phyloP scores from a whole-genome alignment of 2,888 invertebrate genomes.

The Acanthoscelides obtectus region DNA sequence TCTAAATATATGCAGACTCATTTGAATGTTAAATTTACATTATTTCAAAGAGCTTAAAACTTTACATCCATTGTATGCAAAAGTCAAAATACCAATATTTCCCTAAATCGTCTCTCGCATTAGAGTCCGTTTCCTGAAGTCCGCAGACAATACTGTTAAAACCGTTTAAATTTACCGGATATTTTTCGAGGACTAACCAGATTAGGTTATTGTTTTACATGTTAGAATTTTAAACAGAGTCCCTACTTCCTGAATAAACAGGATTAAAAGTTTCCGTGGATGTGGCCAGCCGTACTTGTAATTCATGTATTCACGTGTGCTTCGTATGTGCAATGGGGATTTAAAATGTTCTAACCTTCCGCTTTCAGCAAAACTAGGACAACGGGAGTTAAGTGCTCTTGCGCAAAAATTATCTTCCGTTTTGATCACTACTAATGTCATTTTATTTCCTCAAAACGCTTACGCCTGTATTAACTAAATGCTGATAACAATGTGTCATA shows the following conservation, averaged over 20 bases:
- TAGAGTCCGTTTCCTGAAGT: neutral
- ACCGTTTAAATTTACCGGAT: neutral
- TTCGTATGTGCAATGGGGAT: neutral
- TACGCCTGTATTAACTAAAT: no score
- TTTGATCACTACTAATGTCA: no score
- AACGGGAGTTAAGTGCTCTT: no score
- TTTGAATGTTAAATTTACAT: neutral
- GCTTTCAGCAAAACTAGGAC: neutral
- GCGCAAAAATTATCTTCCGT: no score
- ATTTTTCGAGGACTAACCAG: slow-evolving; percentile 26
- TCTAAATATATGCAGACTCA: neutral
- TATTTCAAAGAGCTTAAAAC: neutral
- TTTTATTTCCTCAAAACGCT: no score
- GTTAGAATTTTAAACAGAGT: slow-evolving; percentile 7
- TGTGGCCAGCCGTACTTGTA: neutral
- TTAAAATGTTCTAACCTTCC: neutral
- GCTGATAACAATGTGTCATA: no score
- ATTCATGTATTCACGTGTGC: neutral
- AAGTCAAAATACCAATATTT: neutral
- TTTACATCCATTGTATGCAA: neutral
- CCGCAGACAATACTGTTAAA: neutral
- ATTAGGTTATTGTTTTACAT: slow-evolving; percentile 27
- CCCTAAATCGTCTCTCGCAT: neutral
- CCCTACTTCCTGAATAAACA: neutral
- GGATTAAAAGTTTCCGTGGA: neutral